Percentiles rank a stretch among this genome's conserved stretches.
These are phyloP conservation scores for Lucinisca nassula DNA, from an alignment of 2,888 invertebrate species.

Conservation along the genomic window DNA sequence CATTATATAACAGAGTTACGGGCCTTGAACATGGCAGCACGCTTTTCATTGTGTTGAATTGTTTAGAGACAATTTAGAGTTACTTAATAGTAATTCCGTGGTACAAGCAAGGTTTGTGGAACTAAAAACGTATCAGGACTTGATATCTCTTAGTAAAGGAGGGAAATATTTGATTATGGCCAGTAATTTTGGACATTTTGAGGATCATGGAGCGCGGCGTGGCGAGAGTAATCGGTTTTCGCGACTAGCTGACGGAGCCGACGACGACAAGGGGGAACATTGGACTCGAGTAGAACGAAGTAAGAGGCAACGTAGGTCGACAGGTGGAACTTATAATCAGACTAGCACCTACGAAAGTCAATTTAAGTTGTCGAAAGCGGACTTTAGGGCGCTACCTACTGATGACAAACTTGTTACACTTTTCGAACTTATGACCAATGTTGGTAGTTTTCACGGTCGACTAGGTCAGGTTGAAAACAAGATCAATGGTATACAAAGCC, in stretches of 20 bases:
- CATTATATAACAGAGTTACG: too few species aligned
- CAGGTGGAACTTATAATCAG: not conserved
- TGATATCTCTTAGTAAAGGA: too few species aligned
- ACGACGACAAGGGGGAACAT: not conserved
- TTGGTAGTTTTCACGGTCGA: not conserved
- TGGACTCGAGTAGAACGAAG: not conserved
- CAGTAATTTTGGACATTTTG: not conserved
- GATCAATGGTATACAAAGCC: not conserved
- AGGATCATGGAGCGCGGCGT: not conserved
- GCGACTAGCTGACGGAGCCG: not conserved
- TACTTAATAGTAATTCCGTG: too few species aligned
- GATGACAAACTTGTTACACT: not conserved
- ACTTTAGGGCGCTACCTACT: not conserved
- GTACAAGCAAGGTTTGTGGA: too few species aligned
- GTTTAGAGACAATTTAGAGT: too few species aligned
- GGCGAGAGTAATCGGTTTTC: not conserved
- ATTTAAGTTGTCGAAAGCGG: not conserved
- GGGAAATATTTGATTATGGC: too few species aligned
- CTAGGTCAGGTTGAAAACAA: not conserved
- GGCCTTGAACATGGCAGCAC: too few species aligned
- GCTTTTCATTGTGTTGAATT: too few species aligned
- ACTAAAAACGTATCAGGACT: too few species aligned
- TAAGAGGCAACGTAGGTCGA: not conserved
- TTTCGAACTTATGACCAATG: not conserved
- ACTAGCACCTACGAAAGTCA: not conserved